phyloP scores from a whole-genome alignment of 2,113 vertebrate species.

The Pelodiscus sinensis region DNA sequence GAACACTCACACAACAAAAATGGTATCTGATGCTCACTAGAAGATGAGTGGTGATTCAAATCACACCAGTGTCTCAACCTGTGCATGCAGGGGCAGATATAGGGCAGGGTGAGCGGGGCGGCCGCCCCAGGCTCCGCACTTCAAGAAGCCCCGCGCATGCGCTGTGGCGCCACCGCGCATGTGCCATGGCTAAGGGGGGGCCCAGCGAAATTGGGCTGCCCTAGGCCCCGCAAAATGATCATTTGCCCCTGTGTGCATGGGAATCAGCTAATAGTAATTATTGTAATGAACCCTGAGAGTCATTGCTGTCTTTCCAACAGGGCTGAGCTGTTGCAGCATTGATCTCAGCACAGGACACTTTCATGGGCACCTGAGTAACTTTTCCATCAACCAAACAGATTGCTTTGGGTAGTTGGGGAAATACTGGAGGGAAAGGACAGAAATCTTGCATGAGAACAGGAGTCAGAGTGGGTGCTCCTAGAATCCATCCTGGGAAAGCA shows the following conservation, averaged over 20 bases:
- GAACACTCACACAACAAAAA: constrained; percentile 5
- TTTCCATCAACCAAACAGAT: background rate
- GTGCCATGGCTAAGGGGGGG: no score
- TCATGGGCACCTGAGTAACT: background rate
- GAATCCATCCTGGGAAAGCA: background rate
- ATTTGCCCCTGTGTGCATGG: no score
- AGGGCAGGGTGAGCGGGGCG: no score
- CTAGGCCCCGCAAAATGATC: no score
- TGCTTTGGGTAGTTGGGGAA: background rate
- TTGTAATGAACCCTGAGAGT: background rate
- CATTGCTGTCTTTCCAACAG: background rate
- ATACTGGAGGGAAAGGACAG: rapidly evolving
- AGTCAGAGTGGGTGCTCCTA: background rate
- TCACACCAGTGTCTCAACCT: background rate
- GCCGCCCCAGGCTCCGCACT: no score
- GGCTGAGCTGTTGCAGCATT: background rate
- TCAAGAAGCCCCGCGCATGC: no score
- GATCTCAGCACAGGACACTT: background rate
- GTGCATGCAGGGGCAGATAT: no score
- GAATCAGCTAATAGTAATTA: background rate
- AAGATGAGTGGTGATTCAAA: background rate
- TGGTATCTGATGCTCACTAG: constrained; percentile 24
- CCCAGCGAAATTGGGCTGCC: no score
- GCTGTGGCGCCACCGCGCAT: no score
- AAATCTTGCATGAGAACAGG: no score